phyloP scores from a whole-genome alignment of 2,113 vertebrate species.

The Barbus barbus region DNA sequence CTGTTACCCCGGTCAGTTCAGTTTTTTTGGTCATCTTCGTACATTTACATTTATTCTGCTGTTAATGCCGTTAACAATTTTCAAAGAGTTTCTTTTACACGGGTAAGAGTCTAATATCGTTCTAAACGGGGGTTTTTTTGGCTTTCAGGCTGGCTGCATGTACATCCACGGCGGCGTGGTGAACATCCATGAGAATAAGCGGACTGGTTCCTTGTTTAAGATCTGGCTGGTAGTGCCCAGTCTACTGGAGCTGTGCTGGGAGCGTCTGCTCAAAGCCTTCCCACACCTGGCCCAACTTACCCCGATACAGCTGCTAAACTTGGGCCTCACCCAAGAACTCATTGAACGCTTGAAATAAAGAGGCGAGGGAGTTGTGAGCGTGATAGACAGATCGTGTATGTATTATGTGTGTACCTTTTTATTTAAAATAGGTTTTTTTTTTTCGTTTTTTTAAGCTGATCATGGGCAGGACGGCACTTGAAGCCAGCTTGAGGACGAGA shows the following conservation, averaged over 20 bases:
- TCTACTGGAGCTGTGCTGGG: constrained; percentile 96
- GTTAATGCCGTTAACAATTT: not conserved
- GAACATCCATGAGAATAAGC: constrained; percentile 94
- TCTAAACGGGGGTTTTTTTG: not conserved
- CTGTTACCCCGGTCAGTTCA: constrained; percentile 90
- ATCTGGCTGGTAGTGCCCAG: constrained; percentile 96
- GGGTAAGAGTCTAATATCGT: too few species aligned
- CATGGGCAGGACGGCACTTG: constrained; percentile 26
- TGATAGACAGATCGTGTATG: not conserved
- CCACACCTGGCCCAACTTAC: constrained; percentile 85
- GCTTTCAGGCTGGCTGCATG: constrained; percentile 92
- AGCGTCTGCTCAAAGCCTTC: constrained; percentile 87
- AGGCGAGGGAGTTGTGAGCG: not conserved
- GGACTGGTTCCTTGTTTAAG: constrained; percentile 96
- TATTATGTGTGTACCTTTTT: not conserved
- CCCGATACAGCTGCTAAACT: constrained; percentile 87
- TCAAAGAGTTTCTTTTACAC: too few species aligned
- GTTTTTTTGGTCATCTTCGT: too few species aligned
- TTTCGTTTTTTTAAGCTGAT: not conserved
- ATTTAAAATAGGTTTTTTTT: not conserved
- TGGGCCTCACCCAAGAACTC: constrained; percentile 95
- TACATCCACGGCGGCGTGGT: constrained; percentile 97
- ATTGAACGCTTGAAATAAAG: constrained; percentile 89
- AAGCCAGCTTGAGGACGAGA: constrained; percentile 35
- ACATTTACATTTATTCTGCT: too few species aligned